Base-by-base conservation (phyloP, 2,888 invertebrate genomes). In the Onthophagus sagittarius region DNA sequence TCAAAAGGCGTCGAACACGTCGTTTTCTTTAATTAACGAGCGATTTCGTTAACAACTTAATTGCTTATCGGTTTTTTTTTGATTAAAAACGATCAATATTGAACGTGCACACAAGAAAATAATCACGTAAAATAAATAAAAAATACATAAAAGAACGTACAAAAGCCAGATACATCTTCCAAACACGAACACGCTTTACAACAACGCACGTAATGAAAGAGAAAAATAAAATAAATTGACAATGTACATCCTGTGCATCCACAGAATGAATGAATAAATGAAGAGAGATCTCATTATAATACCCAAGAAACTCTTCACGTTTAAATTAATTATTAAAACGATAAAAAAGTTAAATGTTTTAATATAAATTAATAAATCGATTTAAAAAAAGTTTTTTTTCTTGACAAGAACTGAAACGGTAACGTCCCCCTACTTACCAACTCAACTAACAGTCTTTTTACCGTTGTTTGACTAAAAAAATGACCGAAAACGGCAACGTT, bases 221-320 rank as follows among this genome's bases (percentile, higher is more conserved):
- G 71, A 65, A 71, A 73, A 23, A 23, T 65, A 62, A 73, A 73
- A 73, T 71, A 73, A 73, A 73, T 67, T 71, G 73, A 73, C 73
- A 73, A 71, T 73, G 71, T 62, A 65, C 73, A 73, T 73, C 73
- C 73, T 70, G 73, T 71, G 67, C 53, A 5, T 53, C n/a, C 11
- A 32, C 23, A 23, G 23, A 23, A 23, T 23, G 23, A 23, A 23
- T 23, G 23, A 23, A 23, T 23, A 3, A 23, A 23, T 23, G 23
- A 23, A 23, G 69, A 72, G 15, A 62, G 32, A 9, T 4, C 32
- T 62, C 72, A 72, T 53, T 9, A 11, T 53, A 53, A 53, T 9
- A 53, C 6, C 1, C 39, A 7, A 9, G 11, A 53, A 9, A 7
- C 39, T 53, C 2, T 53, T 53, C 1, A 53, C 2, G 6, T 23